Percentiles rank a stretch among this genome's conserved stretches.
Evolutionary conservation across 2,888 invertebrate genomes (phyloP).

Genomic region (Heterodera filipjevi): DNA sequence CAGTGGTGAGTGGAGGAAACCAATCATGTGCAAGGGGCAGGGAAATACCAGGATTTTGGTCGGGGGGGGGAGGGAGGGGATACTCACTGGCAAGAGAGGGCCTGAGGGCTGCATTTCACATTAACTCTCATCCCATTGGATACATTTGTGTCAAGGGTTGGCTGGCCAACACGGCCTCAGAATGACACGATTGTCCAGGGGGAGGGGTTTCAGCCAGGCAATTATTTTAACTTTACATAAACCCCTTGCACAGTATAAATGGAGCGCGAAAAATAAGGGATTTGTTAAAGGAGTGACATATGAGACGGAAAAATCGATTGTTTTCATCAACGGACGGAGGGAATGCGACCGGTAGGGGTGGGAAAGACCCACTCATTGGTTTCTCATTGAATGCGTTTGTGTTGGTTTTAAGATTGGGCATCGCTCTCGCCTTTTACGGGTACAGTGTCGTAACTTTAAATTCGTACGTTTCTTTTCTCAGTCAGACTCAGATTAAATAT

Average conservation of each 20-base stretch:
- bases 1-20: not conserved
- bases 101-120: no score
- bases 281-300: slow-evolving; percentile 6
- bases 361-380: not conserved
- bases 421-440: slow-evolving; percentile 15
- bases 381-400: not conserved
- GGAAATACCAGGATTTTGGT: no score
- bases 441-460: slow-evolving; percentile 22
- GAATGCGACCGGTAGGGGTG: slow-evolving; percentile 24
- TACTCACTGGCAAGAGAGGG: no score
- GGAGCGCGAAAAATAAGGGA: no score
- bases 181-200: no score
- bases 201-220: no score
- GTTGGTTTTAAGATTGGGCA: slow-evolving; percentile 16
- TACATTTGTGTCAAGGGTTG: no score
- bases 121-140: no score
- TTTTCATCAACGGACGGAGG: slow-evolving; percentile 26
- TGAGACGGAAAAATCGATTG: slow-evolving; percentile 21
- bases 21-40: not conserved
- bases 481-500: not conserved
- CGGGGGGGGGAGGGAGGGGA: no score
- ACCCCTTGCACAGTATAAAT: no score
- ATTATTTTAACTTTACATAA: no score
- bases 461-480: not conserved
- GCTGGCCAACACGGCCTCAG: no score